Base-by-base conservation (phyloP, 2,888 invertebrate species). In the Altica lythri region DNA sequence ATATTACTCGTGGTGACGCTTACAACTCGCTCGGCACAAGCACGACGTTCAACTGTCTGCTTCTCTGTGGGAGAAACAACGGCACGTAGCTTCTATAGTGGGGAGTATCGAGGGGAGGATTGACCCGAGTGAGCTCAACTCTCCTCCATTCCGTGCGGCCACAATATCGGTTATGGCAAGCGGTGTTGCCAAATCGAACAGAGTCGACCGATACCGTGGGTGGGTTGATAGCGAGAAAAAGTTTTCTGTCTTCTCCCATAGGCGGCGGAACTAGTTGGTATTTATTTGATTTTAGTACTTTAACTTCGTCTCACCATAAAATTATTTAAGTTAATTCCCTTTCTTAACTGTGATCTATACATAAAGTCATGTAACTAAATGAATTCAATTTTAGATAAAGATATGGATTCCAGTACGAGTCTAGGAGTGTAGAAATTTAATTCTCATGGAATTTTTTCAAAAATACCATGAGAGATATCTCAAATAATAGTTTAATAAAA, bases 31-130 rank as follows among this genome's bases (percentile, higher is more conserved):
- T 51, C 63, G 60, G 60, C 62, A n/a, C n/a, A n/a, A n/a, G 63
- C 69, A 66, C 72, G 68, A 67, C 71, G 68, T 70, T 72, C 72
- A 68, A 74, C 78, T 79, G 75, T 79, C 81, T 71, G 69, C 68
- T n/a, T n/a, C n/a, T n/a, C 68, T 71, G 71, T 69, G 81, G 81
- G 81, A 82, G 82, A 82, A 81, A 83, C 81, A 83, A 81, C 82
- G 82, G 79, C 78, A 73, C 72, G 75, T 73, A 72, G 72, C 67
- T 66, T 77, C 63, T 29, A 63, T 67, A 68, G 68, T 62, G 72
- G 68, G 80, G 80, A 77, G 79, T 77, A 79, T 79, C 22, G 22
- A 81, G 83, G 83, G 82, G 81, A 81, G 81, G 81, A 60, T 61
- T 64, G 65, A 66, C 68, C 65, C 63, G 61, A 62, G 75, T 74